phyloP scores from a whole-genome alignment of 2,888 invertebrate genomes.

The Platerodrilus igneus region DNA sequence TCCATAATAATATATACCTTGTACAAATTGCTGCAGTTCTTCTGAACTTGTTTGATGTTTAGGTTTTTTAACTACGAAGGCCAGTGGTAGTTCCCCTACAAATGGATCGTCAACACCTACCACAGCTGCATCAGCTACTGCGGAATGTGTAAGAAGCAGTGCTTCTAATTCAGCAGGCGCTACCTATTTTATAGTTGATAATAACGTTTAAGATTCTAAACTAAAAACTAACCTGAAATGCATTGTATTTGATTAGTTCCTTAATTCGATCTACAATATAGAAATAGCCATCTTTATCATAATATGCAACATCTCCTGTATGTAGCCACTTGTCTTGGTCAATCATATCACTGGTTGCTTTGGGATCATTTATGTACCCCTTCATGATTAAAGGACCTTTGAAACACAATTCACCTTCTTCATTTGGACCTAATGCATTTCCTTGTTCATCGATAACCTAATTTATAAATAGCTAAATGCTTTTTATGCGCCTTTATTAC shows the following conservation, averaged over 20 bases:
- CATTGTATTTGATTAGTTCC: slow-evolving; percentile 79
- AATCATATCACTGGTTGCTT: slow-evolving; percentile 64
- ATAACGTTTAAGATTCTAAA: background rate
- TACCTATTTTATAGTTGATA: slow-evolving; percentile 24
- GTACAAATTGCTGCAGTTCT: slow-evolving; percentile 43
- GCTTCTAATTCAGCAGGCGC: slow-evolving; percentile 59
- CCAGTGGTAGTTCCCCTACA: slow-evolving; percentile 52
- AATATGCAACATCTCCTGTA: slow-evolving; percentile 71
- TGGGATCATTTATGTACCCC: slow-evolving; percentile 73
- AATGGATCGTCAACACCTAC: slow-evolving; percentile 52
- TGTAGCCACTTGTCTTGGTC: slow-evolving; percentile 73
- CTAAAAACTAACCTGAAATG: slow-evolving; percentile 62
- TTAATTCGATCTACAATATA: slow-evolving; percentile 72
- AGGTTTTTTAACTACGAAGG: slow-evolving; percentile 49
- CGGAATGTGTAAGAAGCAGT: slow-evolving; percentile 53
- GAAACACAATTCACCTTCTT: slow-evolving; percentile 80
- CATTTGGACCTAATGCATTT: slow-evolving; percentile 56
- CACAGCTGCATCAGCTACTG: slow-evolving; percentile 57
- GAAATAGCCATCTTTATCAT: slow-evolving; percentile 67
- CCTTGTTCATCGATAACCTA: slow-evolving; percentile 61
- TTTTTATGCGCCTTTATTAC: background rate
- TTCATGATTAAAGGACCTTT: slow-evolving; percentile 67
- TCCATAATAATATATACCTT: slow-evolving; percentile 33
- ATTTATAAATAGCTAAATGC: slow-evolving; percentile 5
- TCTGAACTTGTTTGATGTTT: slow-evolving; percentile 34